phyloP scores from a whole-genome alignment of 1,140 invertebrate genomes.

The Neoseiulus cucumeris region DNA sequence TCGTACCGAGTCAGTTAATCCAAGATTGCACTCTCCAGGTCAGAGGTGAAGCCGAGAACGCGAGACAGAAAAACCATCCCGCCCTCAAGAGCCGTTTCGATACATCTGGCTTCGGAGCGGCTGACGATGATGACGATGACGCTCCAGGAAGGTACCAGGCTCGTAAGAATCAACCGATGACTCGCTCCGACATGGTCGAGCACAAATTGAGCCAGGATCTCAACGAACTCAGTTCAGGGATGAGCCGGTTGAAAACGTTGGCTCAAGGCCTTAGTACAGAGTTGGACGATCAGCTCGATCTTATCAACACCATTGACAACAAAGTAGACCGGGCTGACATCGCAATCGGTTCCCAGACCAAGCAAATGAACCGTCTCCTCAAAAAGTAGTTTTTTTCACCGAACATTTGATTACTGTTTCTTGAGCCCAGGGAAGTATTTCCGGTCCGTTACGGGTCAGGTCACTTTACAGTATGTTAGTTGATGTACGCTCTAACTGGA shows the following conservation, averaged over 20 bases:
- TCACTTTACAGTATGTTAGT: no score
- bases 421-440: no score
- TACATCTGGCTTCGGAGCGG: neutral
- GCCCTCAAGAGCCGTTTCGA: neutral
- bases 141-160: neutral
- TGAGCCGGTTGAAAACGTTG: neutral
- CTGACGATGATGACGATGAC: neutral
- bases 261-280: neutral
- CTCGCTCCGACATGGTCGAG: neutral
- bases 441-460: no score
- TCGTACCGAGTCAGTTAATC: no score
- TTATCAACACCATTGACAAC: neutral
- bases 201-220: neutral
- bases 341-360: neutral
- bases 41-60: neutral
- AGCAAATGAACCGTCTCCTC: conserved; percentile 3
- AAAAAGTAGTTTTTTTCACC: neutral
- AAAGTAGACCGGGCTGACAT: neutral
- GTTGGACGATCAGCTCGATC: neutral
- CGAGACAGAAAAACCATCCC: neutral
- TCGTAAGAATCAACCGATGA: neutral
- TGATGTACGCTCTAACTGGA: no score
- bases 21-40: no score
- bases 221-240: neutral
- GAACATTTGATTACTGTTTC: no score